These are phyloP conservation scores for Synanthedon tipuliformis DNA, from an alignment of 2,888 invertebrate genomes.

Conservation along the genomic window DNA sequence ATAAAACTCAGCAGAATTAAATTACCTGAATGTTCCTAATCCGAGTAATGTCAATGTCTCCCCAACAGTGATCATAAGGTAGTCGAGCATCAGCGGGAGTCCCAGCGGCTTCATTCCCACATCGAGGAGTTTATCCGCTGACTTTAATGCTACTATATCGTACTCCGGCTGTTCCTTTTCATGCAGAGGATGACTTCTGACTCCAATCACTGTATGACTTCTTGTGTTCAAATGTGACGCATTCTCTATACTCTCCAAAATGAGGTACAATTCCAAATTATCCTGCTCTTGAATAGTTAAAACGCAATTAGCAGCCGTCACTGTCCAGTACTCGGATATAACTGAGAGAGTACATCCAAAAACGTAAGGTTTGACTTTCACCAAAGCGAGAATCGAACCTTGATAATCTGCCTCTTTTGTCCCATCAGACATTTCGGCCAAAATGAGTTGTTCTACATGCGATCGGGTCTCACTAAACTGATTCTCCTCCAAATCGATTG, in stretches of 20 bases:
- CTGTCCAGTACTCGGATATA: conserved; percentile 32
- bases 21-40: conserved; percentile 40
- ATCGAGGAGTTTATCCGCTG: conserved; percentile 18
- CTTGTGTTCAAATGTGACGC: conserved; percentile 12
- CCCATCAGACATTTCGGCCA: conserved; percentile 15
- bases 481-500: not conserved
- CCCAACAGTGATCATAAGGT: conserved; percentile 34
- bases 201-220: conserved; percentile 23
- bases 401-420: conserved; percentile 12
- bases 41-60: conserved; percentile 37
- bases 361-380: conserved; percentile 30
- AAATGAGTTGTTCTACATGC: not conserved
- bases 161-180: conserved; percentile 23
- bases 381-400: conserved; percentile 27
- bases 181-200: conserved; percentile 39
- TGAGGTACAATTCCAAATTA: conserved; percentile 40
- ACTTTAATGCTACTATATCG: conserved; percentile 37
- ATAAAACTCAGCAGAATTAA: not conserved
- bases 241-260: conserved; percentile 31
- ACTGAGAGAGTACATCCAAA: conserved; percentile 48
- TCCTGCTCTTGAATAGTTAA: conserved; percentile 46
- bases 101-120: conserved; percentile 6
- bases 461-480: conserved; percentile 1
- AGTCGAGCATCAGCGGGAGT: conserved; percentile 29
- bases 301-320: conserved; percentile 54